Percentiles rank a stretch among this genome's conserved stretches.
Evolutionary conservation across 2,797 vertebrate species (phyloP).

Genomic region (Mallotus villosus): DNA sequence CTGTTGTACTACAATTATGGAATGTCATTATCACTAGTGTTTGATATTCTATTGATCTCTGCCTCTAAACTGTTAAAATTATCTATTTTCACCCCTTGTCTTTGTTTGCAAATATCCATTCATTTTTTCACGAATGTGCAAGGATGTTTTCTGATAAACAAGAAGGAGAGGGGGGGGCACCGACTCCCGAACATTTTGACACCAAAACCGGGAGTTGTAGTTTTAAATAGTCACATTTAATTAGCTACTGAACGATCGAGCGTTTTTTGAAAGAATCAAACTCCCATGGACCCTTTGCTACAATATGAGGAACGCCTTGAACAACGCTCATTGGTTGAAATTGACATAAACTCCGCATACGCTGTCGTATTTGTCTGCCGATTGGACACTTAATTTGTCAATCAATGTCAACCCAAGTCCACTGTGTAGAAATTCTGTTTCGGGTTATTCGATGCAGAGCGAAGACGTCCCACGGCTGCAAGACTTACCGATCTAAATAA

Average conservation of each 20-base stretch:
- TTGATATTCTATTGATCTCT: neutral
- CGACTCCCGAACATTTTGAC: conserved; percentile 23
- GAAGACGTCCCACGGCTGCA: conserved; percentile 41
- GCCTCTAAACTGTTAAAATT: neutral
- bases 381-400: conserved; percentile 56
- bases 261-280: conserved; percentile 38
- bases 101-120: neutral
- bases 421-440: conserved; percentile 34
- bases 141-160: conserved; percentile 71
- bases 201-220: conserved; percentile 69
- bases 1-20: too few relatives aligned
- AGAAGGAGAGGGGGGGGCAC: conserved; percentile 40
- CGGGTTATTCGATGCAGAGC: conserved; percentile 43
- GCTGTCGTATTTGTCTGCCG: accelerated
- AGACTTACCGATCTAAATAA: conserved; percentile 58
- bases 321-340: conserved; percentile 36
- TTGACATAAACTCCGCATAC: neutral
- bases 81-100: neutral
- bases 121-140: neutral
- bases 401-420: conserved; percentile 53
- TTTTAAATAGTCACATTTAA: neutral
- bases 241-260: accelerated
- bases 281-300: conserved; percentile 48
- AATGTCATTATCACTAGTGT: too few relatives aligned
- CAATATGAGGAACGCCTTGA: conserved; percentile 14